Percentiles rank a stretch among this genome's conserved stretches.
Evolutionary conservation across 2,113 vertebrate genomes (phyloP).

Genomic region (Ploceus nigricollis): DNA sequence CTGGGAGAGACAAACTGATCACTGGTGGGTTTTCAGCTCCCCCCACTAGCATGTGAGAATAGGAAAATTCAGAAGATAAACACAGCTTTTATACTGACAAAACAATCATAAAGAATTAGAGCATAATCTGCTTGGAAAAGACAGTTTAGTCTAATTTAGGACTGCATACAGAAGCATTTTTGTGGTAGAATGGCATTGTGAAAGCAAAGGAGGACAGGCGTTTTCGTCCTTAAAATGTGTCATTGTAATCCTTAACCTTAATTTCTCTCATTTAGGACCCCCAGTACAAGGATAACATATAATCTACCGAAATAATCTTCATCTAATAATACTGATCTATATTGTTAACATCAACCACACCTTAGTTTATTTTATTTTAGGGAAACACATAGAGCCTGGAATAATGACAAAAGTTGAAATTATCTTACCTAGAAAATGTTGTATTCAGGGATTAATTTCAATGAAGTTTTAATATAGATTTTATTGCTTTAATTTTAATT

Average conservation of each 20-base stretch:
- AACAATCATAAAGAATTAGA: background rate
- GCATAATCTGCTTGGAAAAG: background rate
- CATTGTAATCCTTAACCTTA: background rate
- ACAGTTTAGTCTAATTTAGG: background rate
- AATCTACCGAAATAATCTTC: background rate
- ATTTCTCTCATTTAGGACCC: background rate
- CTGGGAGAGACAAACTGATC: fast-evolving
- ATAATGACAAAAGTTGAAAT: background rate
- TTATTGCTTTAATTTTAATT: slow-evolving; percentile 44
- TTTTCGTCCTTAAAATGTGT: background rate
- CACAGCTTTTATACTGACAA: background rate
- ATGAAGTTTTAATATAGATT: slow-evolving; percentile 16
- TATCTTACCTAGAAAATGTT: background rate
- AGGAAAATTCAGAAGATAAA: background rate
- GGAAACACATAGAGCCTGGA: background rate
- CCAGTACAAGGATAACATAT: background rate
- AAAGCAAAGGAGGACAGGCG: background rate
- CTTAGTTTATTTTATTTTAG: background rate
- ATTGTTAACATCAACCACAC: background rate
- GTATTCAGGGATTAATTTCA: slow-evolving; percentile 22
- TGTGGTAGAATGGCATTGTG: background rate
- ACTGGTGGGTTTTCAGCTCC: background rate
- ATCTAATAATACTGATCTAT: background rate
- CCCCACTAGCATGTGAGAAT: background rate
- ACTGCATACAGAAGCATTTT: background rate